phyloP scores from a whole-genome alignment of 2,797 vertebrate genomes.

The Rhinophrynus dorsalis region DNA sequence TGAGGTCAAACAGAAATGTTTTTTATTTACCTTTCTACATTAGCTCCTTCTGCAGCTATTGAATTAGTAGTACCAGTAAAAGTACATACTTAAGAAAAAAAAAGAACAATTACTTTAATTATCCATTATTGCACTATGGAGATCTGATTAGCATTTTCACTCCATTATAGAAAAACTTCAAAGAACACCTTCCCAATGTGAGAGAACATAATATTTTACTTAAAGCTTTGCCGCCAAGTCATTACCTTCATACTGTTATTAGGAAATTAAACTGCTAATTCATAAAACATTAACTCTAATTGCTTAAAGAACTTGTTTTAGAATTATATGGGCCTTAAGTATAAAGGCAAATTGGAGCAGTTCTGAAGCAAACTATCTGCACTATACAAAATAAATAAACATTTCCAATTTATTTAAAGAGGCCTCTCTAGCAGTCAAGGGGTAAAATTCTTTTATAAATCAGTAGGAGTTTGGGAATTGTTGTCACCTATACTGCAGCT shows the following conservation, averaged over 20 bases:
- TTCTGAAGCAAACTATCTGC: too few species aligned
- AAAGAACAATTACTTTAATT: conserved; percentile 41
- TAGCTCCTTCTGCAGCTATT: conserved; percentile 35
- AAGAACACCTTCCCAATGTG: conserved; percentile 9
- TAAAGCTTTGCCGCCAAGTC: background rate
- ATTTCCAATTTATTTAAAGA: too few species aligned
- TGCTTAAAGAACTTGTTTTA: background rate
- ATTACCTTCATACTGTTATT: conserved; percentile 33
- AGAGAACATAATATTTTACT: conserved; percentile 19
- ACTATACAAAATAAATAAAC: too few species aligned
- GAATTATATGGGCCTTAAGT: too few species aligned
- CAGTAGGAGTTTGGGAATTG: too few species aligned
- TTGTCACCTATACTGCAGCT: too few species aligned
- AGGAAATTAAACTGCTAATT: conserved; percentile 18
- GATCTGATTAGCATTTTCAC: conserved; percentile 30
- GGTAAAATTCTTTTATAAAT: too few species aligned
- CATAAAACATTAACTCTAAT: conserved; percentile 26
- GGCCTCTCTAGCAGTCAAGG: too few species aligned
- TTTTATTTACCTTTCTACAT: conserved; percentile 49
- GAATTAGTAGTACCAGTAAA: conserved; percentile 41
- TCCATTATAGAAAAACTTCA: conserved; percentile 31
- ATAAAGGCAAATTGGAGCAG: too few species aligned
- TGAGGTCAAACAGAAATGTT: conserved; percentile 43
- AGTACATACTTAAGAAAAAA: conserved; percentile 34
- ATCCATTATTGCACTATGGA: conserved; percentile 43